These are phyloP conservation scores for Halichondria panicea DNA, from an alignment of 37 sponge, comb jelly and placozoan species.

Conservation along the genomic window DNA sequence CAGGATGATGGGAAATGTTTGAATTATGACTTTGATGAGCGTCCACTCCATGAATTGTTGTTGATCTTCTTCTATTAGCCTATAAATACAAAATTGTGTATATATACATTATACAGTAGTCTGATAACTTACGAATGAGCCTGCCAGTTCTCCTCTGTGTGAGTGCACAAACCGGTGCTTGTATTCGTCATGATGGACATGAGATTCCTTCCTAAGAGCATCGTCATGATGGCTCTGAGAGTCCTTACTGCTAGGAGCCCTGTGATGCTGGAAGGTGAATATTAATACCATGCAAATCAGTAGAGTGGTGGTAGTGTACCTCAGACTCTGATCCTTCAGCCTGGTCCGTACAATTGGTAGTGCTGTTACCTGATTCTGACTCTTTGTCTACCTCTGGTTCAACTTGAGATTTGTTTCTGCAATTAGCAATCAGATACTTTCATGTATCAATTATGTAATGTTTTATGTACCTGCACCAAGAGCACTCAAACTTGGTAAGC, in stretches of 20 bases:
- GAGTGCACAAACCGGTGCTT: conserved; percentile 59
- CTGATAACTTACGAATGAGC: conserved; percentile 45
- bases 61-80: conserved; percentile 17
- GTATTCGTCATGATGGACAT: conserved; percentile 8
- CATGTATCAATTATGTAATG: not conserved
- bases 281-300: too few species aligned
- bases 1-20: not conserved
- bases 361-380: not conserved
- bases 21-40: not conserved
- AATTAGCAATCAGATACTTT: not conserved
- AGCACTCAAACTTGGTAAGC: conserved; percentile 10
- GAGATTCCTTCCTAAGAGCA: too few species aligned
- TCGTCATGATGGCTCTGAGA: too few species aligned
- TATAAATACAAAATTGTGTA: not conserved
- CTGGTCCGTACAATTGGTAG: not conserved
- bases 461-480: conserved; percentile 22
- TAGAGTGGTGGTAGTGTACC: not conserved
- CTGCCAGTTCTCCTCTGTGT: conserved; percentile 53
- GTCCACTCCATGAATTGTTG: not conserved
- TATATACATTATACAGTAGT: not conserved
- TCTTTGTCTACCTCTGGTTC: not conserved
- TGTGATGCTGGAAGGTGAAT: too few species aligned
- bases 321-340: not conserved
- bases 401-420: conserved; percentile 22
- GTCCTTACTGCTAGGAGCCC: too few species aligned